Evolutionary conservation across 2,888 invertebrate species (phyloP), one percentile per base, ranked within the genome.

Genomic region (Zelleria hepariella): DNA sequence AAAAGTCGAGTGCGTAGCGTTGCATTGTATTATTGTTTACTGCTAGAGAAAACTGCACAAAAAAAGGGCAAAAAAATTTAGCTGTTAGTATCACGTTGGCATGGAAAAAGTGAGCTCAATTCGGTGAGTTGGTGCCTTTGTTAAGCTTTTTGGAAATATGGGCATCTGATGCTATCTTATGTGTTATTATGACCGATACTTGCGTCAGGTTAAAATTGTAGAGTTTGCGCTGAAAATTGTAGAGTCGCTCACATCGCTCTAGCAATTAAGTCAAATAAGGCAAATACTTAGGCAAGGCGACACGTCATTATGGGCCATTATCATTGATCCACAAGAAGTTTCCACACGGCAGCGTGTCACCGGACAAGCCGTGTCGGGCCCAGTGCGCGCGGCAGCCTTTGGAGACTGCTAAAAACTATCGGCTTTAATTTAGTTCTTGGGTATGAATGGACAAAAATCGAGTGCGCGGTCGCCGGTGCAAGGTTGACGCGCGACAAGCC

Each of bases 361-460:
- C 65, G 65, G 60, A 60, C 59, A 61, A 61, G 65, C 63, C 58
- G 62, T 62, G 65, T 58, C 58, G 62, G 58, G 63, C 58, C 60
- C 62, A 58, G 23, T 47, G 24, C 62, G 64, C 62, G 68, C 73
- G 72, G 72, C 64, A 60, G 62, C 68, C 68, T 70, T 72, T 71
- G 66, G 67, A 21, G 65, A 66, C 55, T 49, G 61, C 54, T 73
- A 74, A 74, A 74, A 66, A 62, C 62, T 58, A 64, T 60, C 53
- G 32, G 59, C 51, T 48, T 58, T 42, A 42, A 42, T 59, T 63
- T 54, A 60, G 59, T 69, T 69, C 67, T 42, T 68, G 68, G 63
- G 74, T 74, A 83, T 84, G 82, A 84, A 86, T 82, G 85, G 77
- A 83, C 75, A 72, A 77, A 77, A 73, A 70, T 77, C 68, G 67